Conservation (phyloP, 64 coral and sea anemone genomes). For the Stylophora pistillata region DNA sequence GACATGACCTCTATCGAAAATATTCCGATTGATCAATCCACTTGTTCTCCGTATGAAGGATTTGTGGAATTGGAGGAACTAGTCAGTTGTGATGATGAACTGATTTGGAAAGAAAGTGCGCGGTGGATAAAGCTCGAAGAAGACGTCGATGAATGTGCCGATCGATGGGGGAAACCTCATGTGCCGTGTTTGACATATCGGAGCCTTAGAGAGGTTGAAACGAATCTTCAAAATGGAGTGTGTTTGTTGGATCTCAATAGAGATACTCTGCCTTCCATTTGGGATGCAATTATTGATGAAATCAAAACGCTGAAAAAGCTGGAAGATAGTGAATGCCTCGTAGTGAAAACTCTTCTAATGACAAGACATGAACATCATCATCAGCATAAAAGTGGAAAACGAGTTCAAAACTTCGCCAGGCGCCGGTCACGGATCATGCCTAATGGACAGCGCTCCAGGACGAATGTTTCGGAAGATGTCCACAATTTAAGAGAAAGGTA, state of each 20-base stretch:
- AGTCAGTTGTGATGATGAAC: slow-evolving; percentile 37
- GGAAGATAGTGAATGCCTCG: slow-evolving; percentile 49
- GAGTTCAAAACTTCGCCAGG: neutral
- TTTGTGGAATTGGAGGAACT: slow-evolving; percentile 98
- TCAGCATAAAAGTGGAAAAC: slow-evolving; percentile 65
- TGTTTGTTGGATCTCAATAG: slow-evolving; percentile 73
- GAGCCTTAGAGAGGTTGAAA: slow-evolving; percentile 72
- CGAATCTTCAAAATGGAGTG: slow-evolving; percentile 65
- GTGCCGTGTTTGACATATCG: slow-evolving; percentile 82
- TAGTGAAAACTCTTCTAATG: slow-evolving; percentile 66
- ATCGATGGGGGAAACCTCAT: slow-evolving; percentile 98
- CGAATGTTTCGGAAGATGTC: neutral
- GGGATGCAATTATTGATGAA: slow-evolving; percentile 66
- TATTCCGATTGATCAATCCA: neutral
- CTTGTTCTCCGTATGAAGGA: slow-evolving; percentile 56
- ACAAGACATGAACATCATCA: slow-evolving; percentile 84
- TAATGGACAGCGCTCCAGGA: neutral
- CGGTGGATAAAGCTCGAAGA: slow-evolving; percentile 98
- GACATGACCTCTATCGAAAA: neutral
- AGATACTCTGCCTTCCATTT: slow-evolving; percentile 65
- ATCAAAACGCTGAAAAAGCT: slow-evolving; percentile 53
- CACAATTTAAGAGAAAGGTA: neutral
- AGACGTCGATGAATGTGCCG: slow-evolving; percentile 85
- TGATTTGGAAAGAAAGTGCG: slow-evolving; percentile 96
- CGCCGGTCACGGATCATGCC: slow-evolving; percentile 28